A percentile compares a stretch with the other conserved stretches of the same genome.
These are phyloP conservation scores for Selenia dentaria DNA, from an alignment of 2,888 invertebrate species.

Conservation along the genomic window DNA sequence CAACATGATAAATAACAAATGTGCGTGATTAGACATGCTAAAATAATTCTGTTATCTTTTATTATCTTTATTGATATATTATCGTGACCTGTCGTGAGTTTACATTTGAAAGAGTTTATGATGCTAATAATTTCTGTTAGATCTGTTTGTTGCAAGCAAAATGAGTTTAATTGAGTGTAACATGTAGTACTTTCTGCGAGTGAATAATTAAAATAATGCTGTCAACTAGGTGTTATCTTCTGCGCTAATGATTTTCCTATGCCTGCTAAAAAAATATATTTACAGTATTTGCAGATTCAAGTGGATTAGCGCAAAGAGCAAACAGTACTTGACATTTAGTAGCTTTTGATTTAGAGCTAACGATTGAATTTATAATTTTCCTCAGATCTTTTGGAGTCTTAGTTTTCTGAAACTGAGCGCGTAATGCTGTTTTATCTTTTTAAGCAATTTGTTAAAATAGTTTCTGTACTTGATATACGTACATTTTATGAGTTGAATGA, in stretches of 20 bases:
- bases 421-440: neutral
- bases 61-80: slow-evolving; percentile 6
- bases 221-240: neutral
- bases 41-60: too few species aligned
- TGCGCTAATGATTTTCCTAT: neutral
- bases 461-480: neutral
- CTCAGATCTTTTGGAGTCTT: neutral
- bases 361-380: neutral
- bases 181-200: neutral
- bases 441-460: neutral
- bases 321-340: neutral
- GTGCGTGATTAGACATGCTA: neutral
- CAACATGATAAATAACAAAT: neutral
- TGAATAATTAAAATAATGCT: too few species aligned
- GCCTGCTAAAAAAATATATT: neutral
- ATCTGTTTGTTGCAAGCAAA: slow-evolving; percentile 2
- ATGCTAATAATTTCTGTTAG: slow-evolving; percentile 1
- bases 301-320: neutral
- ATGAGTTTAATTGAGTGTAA: neutral
- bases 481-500: neutral
- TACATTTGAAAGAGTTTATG: too few species aligned
- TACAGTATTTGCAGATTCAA: neutral
- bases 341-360: neutral
- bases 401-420: neutral
- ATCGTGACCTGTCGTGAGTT: slow-evolving; percentile 7